phyloP scores from a whole-genome alignment of 2,888 invertebrate species.

The Toxonevra muliebris region DNA sequence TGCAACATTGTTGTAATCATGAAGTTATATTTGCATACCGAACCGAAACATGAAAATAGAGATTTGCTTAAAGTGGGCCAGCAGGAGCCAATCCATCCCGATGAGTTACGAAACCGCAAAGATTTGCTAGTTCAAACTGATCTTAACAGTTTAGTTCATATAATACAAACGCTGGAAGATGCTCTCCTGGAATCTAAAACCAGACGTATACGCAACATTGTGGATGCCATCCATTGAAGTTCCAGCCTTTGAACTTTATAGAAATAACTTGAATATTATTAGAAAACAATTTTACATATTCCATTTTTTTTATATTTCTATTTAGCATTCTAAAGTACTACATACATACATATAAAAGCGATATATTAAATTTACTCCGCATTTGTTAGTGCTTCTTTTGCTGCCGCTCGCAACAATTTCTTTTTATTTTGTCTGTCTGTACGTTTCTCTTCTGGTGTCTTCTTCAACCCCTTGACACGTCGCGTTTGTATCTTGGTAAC shows the following conservation, averaged over 20 bases:
- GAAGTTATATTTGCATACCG: constrained; percentile 67
- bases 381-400: constrained; percentile 45
- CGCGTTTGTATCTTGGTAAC: constrained; percentile 82
- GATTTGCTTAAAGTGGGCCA: constrained; percentile 50
- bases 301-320: not conserved
- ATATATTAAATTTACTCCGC: constrained; percentile 45
- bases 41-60: constrained; percentile 61
- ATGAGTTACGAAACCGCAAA: constrained; percentile 59
- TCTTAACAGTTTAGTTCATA: constrained; percentile 70
- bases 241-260: not conserved
- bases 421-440: constrained; percentile 69
- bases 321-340: not conserved
- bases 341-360: not conserved
- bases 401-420: constrained; percentile 52
- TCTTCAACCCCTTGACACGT: constrained; percentile 89
- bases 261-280: not conserved
- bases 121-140: constrained; percentile 69
- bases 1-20: constrained; percentile 70
- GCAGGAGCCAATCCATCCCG: constrained; percentile 48
- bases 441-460: constrained; percentile 76
- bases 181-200: constrained; percentile 72
- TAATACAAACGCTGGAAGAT: constrained; percentile 72
- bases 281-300: constrained; percentile 6
- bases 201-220: constrained; percentile 63
- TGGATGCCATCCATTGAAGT: constrained; percentile 56